phyloP scores from a whole-genome alignment of 2,797 vertebrate species.

The Ptychadena robeensis region DNA sequence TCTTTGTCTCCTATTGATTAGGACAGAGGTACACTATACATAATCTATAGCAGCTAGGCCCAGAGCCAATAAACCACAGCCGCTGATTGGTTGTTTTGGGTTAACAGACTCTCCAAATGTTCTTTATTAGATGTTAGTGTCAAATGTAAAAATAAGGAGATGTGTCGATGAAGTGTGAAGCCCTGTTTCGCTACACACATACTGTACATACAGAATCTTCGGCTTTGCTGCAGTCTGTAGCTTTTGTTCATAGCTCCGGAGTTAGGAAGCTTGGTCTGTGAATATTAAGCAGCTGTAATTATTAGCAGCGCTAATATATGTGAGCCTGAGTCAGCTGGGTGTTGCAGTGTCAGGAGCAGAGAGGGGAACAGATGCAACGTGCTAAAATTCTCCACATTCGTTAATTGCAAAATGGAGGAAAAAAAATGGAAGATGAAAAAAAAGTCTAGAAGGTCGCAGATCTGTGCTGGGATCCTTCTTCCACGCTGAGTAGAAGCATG shows the following conservation, averaged over 20 bases:
- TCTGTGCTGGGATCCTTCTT: slow-evolving; percentile 19
- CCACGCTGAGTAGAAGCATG: slow-evolving; percentile 27
- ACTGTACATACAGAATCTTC: neutral
- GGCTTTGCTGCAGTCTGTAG: neutral
- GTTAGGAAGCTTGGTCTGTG: slow-evolving; percentile 48
- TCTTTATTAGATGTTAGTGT: neutral
- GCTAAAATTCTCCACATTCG: slow-evolving; percentile 56
- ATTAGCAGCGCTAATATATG: slow-evolving; percentile 62
- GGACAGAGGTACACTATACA: too few species aligned
- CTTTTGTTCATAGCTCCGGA: slow-evolving; percentile 47
- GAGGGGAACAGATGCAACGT: slow-evolving; percentile 60
- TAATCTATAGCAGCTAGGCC: too few species aligned
- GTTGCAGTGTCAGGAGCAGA: slow-evolving; percentile 54
- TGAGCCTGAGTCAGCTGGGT: slow-evolving; percentile 60
- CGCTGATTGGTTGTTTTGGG: neutral
- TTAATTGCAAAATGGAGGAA: slow-evolving; percentile 50
- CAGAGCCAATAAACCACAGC: too few species aligned
- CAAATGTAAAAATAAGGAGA: neutral
- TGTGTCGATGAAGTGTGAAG: neutral
- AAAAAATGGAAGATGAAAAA: slow-evolving; percentile 47
- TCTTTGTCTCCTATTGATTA: too few species aligned
- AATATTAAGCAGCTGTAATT: slow-evolving; percentile 62
- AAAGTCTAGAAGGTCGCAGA: slow-evolving; percentile 47
- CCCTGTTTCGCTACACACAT: neutral
- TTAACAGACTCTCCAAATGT: neutral